A percentile compares a stretch with the other conserved stretches of the same genome.
Evolutionary conservation across 1,140 invertebrate species (phyloP).

Genomic region (Lasioglossum albipes): DNA sequence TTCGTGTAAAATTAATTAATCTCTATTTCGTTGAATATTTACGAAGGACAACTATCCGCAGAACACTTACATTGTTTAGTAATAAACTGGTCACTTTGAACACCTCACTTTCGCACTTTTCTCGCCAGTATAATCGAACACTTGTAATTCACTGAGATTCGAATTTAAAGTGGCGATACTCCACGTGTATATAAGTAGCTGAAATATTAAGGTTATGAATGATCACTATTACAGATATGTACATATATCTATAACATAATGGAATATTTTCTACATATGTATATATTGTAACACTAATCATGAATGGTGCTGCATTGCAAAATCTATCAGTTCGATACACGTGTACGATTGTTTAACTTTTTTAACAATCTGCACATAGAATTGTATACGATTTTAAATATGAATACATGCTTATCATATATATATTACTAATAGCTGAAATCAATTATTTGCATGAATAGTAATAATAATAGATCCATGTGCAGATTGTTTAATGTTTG

Average conservation of each 20-base stretch:
- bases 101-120: conserved; percentile 10
- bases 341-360: no score
- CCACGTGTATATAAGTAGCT: conserved; percentile 18
- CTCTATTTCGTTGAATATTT: conserved; percentile 1
- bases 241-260: neutral
- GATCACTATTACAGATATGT: conserved; percentile 1
- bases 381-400: neutral
- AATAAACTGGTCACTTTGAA: neutral
- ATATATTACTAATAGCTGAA: no score
- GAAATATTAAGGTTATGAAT: conserved; percentile 27
- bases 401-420: neutral
- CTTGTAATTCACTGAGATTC: neutral
- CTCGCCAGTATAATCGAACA: neutral
- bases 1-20: neutral
- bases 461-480: no score
- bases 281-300: neutral
- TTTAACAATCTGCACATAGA: no score
- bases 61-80: conserved; percentile 24
- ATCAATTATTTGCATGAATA: no score
- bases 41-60: neutral
- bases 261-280: no score
- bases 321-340: neutral
- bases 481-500: no score
- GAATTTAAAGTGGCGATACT: neutral
- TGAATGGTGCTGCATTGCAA: neutral